Percentiles rank a stretch among this genome's conserved stretches.
These are phyloP conservation scores for Campoplex nolae DNA, from an alignment of 2,888 invertebrate species.

Conservation along the genomic window DNA sequence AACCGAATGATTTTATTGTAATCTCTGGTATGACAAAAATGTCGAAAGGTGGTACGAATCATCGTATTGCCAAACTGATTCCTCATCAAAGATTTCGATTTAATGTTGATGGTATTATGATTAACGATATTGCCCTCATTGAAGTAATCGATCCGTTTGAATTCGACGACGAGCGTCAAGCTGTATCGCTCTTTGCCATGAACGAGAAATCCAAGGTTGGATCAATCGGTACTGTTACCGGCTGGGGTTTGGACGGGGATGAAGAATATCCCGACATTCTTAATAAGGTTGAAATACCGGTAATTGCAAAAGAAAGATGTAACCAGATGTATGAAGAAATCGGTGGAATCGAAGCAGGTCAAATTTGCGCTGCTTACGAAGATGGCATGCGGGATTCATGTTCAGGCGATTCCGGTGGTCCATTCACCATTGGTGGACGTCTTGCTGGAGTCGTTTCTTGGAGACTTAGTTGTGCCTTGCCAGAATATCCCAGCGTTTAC, in stretches of 20 bases:
- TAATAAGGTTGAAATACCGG: constrained; percentile 86
- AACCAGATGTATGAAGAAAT: constrained; percentile 83
- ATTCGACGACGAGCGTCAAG: constrained; percentile 30
- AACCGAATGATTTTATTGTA: constrained; percentile 80
- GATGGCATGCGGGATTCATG: constrained; percentile 85
- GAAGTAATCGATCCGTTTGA: constrained; percentile 42
- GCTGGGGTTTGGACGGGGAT: constrained; percentile 54
- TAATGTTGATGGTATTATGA: constrained; percentile 57
- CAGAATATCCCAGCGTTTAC: constrained; percentile 84
- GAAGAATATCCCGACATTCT: constrained; percentile 72
- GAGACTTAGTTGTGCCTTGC: constrained; percentile 86
- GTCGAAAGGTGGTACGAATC: constrained; percentile 84
- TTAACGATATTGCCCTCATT: constrained; percentile 63
- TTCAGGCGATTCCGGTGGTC: constrained; percentile 78
- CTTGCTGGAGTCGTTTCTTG: constrained; percentile 80
- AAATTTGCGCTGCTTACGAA: constrained; percentile 87
- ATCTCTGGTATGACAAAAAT: constrained; percentile 86
- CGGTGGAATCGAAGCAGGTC: constrained; percentile 78
- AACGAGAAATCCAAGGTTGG: constrained; percentile 17
- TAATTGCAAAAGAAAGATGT: constrained; percentile 85
- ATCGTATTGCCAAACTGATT: constrained; percentile 83
- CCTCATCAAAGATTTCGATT: constrained; percentile 85
- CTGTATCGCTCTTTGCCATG: constrained; percentile 28
- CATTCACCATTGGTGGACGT: constrained; percentile 72
- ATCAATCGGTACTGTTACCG: constrained; percentile 34